These are phyloP conservation scores for Ernsta delagoae DNA, from an alignment of 2,888 invertebrate genomes.

Conservation along the genomic window DNA sequence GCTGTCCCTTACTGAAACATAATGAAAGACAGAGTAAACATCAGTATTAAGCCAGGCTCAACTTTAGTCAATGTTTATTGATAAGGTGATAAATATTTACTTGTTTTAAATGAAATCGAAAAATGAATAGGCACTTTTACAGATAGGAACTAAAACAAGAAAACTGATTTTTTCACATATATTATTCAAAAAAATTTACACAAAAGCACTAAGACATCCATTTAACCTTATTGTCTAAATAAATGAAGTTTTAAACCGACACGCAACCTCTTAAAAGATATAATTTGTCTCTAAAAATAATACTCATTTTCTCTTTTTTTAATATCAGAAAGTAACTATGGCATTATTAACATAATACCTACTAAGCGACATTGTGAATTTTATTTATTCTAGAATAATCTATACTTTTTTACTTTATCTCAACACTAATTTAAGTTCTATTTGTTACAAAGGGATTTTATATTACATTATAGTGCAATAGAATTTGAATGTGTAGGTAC, in stretches of 20 bases:
- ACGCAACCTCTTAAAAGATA: conserved; percentile 81
- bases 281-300: conserved; percentile 85
- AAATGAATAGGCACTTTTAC: too few species aligned
- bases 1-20: too few species aligned
- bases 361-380: conserved; percentile 71
- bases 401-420: conserved; percentile 56
- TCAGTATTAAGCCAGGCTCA: too few species aligned
- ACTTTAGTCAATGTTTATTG: too few species aligned
- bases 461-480: conserved; percentile 77
- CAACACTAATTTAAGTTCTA: conserved; percentile 63
- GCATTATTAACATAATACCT: conserved; percentile 75
- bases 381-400: conserved; percentile 63
- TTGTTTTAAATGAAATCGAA: too few species aligned
- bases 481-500: conserved; percentile 69
- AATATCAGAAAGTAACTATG: conserved; percentile 73
- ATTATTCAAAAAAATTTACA: conserved; percentile 85
- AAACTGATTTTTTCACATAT: conserved; percentile 78
- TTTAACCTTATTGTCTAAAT: conserved; percentile 85
- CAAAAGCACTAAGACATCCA: conserved; percentile 86
- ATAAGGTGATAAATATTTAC: too few species aligned
- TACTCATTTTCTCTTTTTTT: conserved; percentile 72
- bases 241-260: conserved; percentile 82
- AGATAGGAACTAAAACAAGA: conserved; percentile 41
- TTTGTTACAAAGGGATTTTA: conserved; percentile 70
- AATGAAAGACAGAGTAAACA: too few species aligned